Percentiles rank a stretch among this genome's conserved stretches.
phyloP scores from a whole-genome alignment of 2,888 invertebrate species.

The Marasmarcha lunaedactyla region DNA sequence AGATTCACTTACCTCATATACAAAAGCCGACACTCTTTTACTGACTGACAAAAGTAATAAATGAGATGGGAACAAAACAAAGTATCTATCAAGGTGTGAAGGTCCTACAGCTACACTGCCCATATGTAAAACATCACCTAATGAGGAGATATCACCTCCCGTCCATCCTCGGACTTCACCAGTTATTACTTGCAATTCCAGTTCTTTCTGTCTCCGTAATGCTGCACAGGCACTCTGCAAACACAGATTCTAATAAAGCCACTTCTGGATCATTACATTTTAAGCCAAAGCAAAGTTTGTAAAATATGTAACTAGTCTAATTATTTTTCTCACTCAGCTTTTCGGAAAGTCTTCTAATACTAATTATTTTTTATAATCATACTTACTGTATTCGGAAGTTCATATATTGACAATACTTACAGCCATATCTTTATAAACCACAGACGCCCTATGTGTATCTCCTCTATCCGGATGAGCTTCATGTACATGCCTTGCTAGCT shows the following conservation, averaged over 20 bases:
- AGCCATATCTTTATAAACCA: conserved; percentile 94
- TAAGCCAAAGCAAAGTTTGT: too few relatives aligned
- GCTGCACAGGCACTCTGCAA: conserved; percentile 86
- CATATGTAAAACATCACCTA: conserved; percentile 93
- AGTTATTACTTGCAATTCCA: conserved; percentile 94
- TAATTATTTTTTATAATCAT: too few relatives aligned
- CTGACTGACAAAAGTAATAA: conserved; percentile 92
- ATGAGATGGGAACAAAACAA: conserved; percentile 91
- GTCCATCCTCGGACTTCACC: conserved; percentile 97
- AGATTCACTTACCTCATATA: conserved; percentile 83
- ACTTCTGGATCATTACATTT: too few relatives aligned
- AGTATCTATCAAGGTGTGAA: conserved; percentile 89
- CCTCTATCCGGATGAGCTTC: conserved; percentile 96
- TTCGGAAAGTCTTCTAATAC: too few relatives aligned
- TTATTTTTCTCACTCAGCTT: too few relatives aligned
- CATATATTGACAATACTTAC: conserved; percentile 74
- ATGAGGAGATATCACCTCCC: conserved; percentile 70
- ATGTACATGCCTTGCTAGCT: conserved; percentile 94
- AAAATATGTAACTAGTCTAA: too few relatives aligned
- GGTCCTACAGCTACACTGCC: conserved; percentile 90
- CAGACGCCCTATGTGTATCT: conserved; percentile 94
- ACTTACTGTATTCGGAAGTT: too few relatives aligned
- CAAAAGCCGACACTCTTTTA: conserved; percentile 92
- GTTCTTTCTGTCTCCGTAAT: conserved; percentile 91
- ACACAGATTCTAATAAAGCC: too few relatives aligned